Conservation (phyloP, 2,888 invertebrate species). For the Tinea semifulvella region DNA sequence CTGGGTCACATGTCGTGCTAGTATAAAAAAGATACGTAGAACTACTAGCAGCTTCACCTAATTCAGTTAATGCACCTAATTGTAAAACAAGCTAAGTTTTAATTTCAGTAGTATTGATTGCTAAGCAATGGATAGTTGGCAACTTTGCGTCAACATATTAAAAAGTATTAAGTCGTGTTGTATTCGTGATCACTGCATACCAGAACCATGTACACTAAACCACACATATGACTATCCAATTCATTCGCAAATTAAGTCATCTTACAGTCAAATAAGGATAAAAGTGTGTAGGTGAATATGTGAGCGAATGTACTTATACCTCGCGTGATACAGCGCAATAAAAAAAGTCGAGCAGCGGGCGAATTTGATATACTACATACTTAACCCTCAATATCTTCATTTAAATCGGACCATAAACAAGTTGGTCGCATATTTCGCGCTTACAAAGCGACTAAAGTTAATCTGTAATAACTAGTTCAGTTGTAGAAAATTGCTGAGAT, state of each 20-base stretch:
- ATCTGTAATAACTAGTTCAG: conserved; percentile 5
- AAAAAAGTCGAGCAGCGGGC: conserved; percentile 39
- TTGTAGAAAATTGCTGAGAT: conserved; percentile 7
- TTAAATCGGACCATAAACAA: conserved; percentile 50
- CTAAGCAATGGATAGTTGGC: too few relatives aligned
- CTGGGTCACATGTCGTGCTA: too few relatives aligned
- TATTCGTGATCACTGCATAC: conserved; percentile 10
- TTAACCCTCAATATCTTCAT: conserved; percentile 56
- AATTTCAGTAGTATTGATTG: too few relatives aligned
- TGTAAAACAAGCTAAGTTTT: too few relatives aligned
- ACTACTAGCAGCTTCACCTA: too few relatives aligned
- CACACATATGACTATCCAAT: too few relatives aligned
- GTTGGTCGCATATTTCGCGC: conserved; percentile 29
- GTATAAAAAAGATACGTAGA: too few relatives aligned
- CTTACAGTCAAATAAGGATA: too few relatives aligned
- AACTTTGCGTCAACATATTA: not conserved
- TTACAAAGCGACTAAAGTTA: conserved; percentile 5
- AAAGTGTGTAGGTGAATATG: too few relatives aligned
- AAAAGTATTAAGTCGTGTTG: not conserved
- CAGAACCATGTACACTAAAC: conserved; percentile 13
- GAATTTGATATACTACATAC: conserved; percentile 54
- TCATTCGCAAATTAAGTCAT: too few relatives aligned
- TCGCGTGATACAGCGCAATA: conserved; percentile 52
- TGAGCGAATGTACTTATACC: conserved; percentile 22
- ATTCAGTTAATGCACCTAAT: too few relatives aligned